Evolutionary conservation across 23 tunicate species (phyloP), one percentile per base, ranked within the genome.

Genomic region (Ciona savignyi): DNA sequence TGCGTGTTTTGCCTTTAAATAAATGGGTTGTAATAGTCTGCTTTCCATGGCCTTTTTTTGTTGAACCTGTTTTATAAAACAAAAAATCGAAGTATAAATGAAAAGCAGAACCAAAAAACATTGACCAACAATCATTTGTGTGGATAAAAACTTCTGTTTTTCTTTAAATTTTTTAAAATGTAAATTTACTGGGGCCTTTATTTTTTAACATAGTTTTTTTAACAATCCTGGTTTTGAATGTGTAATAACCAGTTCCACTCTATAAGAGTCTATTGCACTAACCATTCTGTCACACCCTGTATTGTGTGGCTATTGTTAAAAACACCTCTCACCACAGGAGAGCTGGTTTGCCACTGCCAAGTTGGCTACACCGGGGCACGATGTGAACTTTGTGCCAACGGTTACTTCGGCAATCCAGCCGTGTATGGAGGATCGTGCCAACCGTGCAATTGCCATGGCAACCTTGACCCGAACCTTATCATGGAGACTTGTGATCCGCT

Each of bases 361-460:
- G 32, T 20, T 11, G 90, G 95, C 11, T 84, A 95, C 80, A 75
- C 86, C 4, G 95, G 99, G 0, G 81, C 72, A 28, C 56, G 76
- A 19, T 87, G 99, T 51, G 90, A 95, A 31, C 67, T 48, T 22
- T 70, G 51, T 21, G 51, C 49, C 24, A 30, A 31, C 4, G 78
- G 85, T 2, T 81, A 73, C 68, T 90, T 78, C 61, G 90, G 90
- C 34, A 83, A 79, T 56, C 90, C 97, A 0, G 63, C 76, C 1
- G 74, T 82, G 2, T 29, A 67, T 9, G 86, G 90, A 20, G 90
- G 90, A 29, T 65, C 34, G 25, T 83, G 90, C 67, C 62, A 75
- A 51, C 71, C 60, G 25, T 90, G 90, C 85, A 90, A 90, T 60
- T 90, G 90, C 76, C 85, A 83, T 70, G 85, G 60, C 74, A 29